phyloP scores from a whole-genome alignment of 2,797 vertebrate species.

The Lophius americanus region DNA sequence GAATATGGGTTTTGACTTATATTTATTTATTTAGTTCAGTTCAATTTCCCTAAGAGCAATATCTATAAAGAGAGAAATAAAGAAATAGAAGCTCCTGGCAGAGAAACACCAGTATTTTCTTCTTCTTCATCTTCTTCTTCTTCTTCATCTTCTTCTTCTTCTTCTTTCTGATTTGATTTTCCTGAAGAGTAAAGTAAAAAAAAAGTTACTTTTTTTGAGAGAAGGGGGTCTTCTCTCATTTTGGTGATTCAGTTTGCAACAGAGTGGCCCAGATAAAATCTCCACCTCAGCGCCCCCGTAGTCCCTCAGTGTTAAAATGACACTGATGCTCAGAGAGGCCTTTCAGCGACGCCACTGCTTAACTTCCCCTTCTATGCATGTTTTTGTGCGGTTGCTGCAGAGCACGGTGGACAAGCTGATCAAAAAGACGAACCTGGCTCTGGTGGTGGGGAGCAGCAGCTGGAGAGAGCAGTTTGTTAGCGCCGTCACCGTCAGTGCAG shows the following conservation, averaged over 20 bases:
- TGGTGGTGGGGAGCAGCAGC: slow-evolving; percentile 91
- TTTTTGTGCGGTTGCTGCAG: slow-evolving; percentile 62
- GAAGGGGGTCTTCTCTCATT: slow-evolving; percentile 33
- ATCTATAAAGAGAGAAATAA: too few species aligned
- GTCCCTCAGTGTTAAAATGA: slow-evolving; percentile 1
- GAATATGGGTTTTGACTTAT: background rate
- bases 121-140: too few species aligned
- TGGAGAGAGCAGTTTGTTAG: slow-evolving; percentile 92
- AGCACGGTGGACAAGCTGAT: slow-evolving; percentile 91
- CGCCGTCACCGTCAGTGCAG: slow-evolving; percentile 90
- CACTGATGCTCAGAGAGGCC: background rate
- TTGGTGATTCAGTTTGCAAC: slow-evolving; percentile 40
- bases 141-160: too few species aligned
- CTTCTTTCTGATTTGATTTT: slow-evolving; percentile 9
- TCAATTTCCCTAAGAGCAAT: too few species aligned
- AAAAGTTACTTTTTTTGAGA: too few species aligned
- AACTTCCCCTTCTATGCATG: slow-evolving; percentile 7
- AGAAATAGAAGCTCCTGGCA: background rate
- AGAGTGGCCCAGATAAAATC: slow-evolving; percentile 28
- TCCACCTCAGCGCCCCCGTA: background rate
- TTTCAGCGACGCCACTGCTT: background rate
- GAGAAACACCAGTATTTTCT: background rate
- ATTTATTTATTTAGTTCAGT: too few species aligned
- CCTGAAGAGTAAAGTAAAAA: slow-evolving; percentile 13
- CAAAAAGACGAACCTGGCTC: slow-evolving; percentile 90